Conservation (phyloP, 2,888 invertebrate genomes). For the Auanema sp. region DNA sequence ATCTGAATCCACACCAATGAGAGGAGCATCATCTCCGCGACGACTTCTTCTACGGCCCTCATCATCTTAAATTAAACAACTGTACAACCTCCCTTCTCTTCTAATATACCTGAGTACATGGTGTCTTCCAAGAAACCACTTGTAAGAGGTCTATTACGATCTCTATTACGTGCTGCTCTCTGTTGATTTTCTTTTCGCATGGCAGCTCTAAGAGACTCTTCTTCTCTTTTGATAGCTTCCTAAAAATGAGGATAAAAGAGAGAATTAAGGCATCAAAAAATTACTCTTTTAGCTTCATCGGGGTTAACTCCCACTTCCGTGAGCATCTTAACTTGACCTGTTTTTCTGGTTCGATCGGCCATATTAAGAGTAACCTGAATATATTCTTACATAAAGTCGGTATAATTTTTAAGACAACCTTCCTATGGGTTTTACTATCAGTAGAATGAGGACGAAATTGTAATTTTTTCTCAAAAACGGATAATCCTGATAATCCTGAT, state of each 20-base stretch:
- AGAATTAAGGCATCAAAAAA: background rate
- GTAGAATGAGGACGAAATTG: conserved; percentile 98
- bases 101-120: background rate
- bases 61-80: conserved; percentile 30
- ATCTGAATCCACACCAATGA: conserved; percentile 44
- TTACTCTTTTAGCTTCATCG: conserved; percentile 75
- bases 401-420: conserved; percentile 71
- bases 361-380: conserved; percentile 80
- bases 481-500: conserved; percentile 79
- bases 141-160: conserved; percentile 3
- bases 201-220: conserved; percentile 87
- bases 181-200: conserved; percentile 69
- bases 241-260: conserved; percentile 10
- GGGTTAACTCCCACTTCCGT: conserved; percentile 92
- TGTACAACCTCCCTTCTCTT: background rate
- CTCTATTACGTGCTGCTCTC: background rate
- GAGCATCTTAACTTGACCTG: conserved; percentile 90
- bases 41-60: conserved; percentile 22
- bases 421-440: conserved; percentile 96
- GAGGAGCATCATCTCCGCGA: conserved; percentile 29
- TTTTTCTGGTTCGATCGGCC: conserved; percentile 90
- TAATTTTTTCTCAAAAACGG: conserved; percentile 91
- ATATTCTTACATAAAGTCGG: background rate
- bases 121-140: conserved; percentile 17
- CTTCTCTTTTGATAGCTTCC: conserved; percentile 78